Base-by-base conservation (phyloP, 1,140 invertebrate species). In the Batillaria attramentaria region DNA sequence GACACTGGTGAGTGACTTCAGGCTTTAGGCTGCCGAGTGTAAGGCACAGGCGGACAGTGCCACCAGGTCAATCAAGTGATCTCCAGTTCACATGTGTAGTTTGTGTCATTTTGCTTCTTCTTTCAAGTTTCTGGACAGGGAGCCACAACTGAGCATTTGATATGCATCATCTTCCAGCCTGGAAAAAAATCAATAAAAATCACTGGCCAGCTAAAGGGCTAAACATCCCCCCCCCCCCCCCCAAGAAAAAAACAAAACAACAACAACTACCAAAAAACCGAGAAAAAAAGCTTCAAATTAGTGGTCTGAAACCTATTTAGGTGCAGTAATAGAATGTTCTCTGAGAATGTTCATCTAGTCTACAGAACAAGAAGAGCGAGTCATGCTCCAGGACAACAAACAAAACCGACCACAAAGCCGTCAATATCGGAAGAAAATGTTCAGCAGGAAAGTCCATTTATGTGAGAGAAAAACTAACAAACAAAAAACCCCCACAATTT, bases 71-170 rank as follows among this genome's bases (percentile, higher is more conserved):
- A 1, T 62, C 24, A 28, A 62, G 57, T 18, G 57, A 62, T 24
- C 10, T 62, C n/a, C 57, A 28, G 57, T 62, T 62, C 46, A 13
- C 24, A 50, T 50, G 46, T 28, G 57, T 13, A 31, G 57, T 24
- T 28, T 13, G 33, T 62, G n/a, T n/a, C n/a, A n/a, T n/a, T n/a
- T n/a, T n/a, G n/a, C n/a, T n/a, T n/a, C n/a, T n/a, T n/a, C n/a
- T 62, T 62, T 62, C 24, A 62, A 62, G 24, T 62, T 62, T 62
- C 57, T 62, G 57, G 57, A 62, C 57, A 62, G 24, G 10, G 57
- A 62, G n/a, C 57, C 57, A 10, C 57, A 28, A 31, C 57, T 62
- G 3, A 28, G 57, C 57, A 62, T 62, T 31, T 62, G 57, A 62
- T n/a, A 8, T 16, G 57, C 57, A 62, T 62, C 57, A 28, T 62